Percentiles rank a stretch among this genome's conserved stretches.
phyloP scores from a whole-genome alignment of 2,113 vertebrate species.

The Gracilinanus agilis region DNA sequence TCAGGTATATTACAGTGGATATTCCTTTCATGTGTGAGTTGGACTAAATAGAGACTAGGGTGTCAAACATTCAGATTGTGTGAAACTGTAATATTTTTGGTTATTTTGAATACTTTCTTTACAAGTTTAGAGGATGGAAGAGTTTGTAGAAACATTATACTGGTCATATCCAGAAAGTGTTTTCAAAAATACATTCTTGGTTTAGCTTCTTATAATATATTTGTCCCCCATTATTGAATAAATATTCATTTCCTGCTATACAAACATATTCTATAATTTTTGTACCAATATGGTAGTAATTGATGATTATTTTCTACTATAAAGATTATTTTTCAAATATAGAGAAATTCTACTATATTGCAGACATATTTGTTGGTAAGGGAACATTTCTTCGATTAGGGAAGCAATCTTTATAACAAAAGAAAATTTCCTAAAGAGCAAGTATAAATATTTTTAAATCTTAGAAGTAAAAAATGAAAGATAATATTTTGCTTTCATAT shows the following conservation, averaged over 20 bases:
- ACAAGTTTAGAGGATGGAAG: background rate
- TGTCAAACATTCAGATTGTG: background rate
- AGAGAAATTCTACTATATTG: background rate
- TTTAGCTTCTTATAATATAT: background rate
- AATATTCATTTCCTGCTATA: background rate
- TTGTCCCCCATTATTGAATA: background rate
- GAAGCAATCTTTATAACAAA: background rate
- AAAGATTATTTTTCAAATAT: background rate
- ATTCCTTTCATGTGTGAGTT: background rate
- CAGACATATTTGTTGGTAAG: background rate
- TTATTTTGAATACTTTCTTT: background rate
- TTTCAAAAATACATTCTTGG: background rate
- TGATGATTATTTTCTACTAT: background rate
- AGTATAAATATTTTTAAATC: background rate
- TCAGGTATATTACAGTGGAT: background rate
- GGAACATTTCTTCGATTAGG: background rate
- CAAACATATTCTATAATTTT: background rate
- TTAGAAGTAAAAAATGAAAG: background rate
- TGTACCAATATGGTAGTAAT: background rate
- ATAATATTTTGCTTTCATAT: background rate
- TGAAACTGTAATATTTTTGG: background rate
- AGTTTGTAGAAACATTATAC: background rate
- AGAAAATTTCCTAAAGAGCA: background rate
- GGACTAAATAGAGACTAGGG: background rate
- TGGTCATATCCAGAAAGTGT: background rate